Base-by-base conservation (phyloP, 2,797 vertebrate species). In the Oreochromis mossambicus region DNA sequence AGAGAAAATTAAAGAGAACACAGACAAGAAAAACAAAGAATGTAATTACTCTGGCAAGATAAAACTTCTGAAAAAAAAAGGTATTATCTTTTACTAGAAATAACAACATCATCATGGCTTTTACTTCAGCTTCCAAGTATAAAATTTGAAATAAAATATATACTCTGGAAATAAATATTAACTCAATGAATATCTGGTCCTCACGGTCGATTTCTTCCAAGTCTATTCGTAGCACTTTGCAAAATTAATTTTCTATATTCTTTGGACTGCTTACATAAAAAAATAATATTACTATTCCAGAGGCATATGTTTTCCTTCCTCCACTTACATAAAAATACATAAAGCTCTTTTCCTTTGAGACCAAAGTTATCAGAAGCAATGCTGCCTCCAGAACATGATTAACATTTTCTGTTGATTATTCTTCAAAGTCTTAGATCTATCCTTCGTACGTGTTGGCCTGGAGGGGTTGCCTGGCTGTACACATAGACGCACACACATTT, bases 401-500 rank as follows among this genome's bases (percentile, higher is more conserved):
- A 92, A 91, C 90, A 93, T 89, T 91, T 88, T 90, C 90, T 91
- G 70, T 91, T 92, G 61, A 38, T 89, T 89, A 84, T 82, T 89
- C 87, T 88, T 91, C 73, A 90, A 85, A 88, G 90, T 91, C 91
- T 88, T 55, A 91, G 68, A 89, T 92, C 77, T 85, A 48, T 78
- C 84, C 79, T 79, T 87, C 46, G 24, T 70, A 84, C 12, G 5
- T 89, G 82, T 55, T 88, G 83, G 87, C 92, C 88, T 88, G 78
- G 8, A 87, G 87, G 88, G 79, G 17, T 79, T 83, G 78, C 63
- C 55, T 46, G 26, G 41, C 68, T 81, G 46, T 52, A 82, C 51
- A 83, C 36, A n/a, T 80, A 78, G 34, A 70, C 17, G 24, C 9
- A 13, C 77, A 58, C 52, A 86, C 8, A 83, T 41, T 56, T 55